Evolutionary conservation across 1,140 invertebrate genomes (phyloP), one percentile per base, ranked within the genome.

Genomic region (Dreissena rostriformis): DNA sequence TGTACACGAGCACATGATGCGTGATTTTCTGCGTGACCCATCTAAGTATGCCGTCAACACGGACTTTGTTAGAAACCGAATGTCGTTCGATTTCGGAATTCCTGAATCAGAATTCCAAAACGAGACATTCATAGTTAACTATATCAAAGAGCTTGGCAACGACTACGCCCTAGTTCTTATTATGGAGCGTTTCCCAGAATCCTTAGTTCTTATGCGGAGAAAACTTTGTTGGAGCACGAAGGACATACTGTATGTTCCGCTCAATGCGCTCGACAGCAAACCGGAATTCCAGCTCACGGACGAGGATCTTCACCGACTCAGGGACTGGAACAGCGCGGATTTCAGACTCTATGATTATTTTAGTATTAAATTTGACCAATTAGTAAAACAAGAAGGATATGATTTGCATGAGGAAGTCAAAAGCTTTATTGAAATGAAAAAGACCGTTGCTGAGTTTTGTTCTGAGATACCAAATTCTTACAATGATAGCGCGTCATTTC

Each of bases 141-240:
- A 88, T 61, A 72, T 92, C 14, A 0, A 86, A 65, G 65, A 89
- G 28, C 51, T 92, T 28, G 86, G 86, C 61, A 61, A 67, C 65
- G 91, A 92, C 24, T 91, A 91, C 77, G 19, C 55, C 0, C 74
- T 92, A 8, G 86, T 92, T 0, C 88, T 92, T 86, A 80, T 92
- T 12, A 88, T 90, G 84, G 91, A 92, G 70, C 82, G 88, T 71
- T 91, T 92, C 57, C 86, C 89, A 49, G 92, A 92, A 82, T 92
- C 91, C 0, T 75, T 92, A 0, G 83, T 92, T 2, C 72, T 92
- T 11, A 65, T 92, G 24, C 88, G 86, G 49, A 81, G 89, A 53
- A 66, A 75, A 26, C 73, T 92, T 67, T 91, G 92, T 81, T 92
- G 92, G 92, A 81, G 84, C 8, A 68, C 88, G 0, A 86, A 90